Evolutionary conservation across 1,140 invertebrate species (phyloP).

Genomic region (Mactra quadrangularis): DNA sequence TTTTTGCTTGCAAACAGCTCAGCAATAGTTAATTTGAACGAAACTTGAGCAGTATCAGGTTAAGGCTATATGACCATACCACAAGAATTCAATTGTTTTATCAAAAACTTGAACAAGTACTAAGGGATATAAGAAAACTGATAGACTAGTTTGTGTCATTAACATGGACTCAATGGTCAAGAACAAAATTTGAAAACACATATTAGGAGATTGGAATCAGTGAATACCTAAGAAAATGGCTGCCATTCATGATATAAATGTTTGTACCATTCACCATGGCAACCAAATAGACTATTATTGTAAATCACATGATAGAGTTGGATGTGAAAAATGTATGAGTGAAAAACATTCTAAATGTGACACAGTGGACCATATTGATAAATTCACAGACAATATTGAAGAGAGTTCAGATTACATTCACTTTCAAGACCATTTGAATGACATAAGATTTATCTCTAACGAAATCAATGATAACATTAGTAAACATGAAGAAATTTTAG

Average conservation of each 20-base stretch:
- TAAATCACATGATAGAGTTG: not conserved
- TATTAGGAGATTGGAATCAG: too few species aligned
- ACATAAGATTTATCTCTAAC: not conserved
- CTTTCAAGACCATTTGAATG: constrained; percentile 12
- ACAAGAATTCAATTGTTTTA: too few species aligned
- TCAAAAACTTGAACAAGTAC: too few species aligned
- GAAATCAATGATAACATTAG: constrained; percentile 26
- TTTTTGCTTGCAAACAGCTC: too few species aligned
- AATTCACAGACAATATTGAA: not conserved
- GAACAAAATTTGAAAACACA: too few species aligned
- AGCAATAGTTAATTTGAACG: too few species aligned
- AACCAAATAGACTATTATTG: constrained; percentile 4
- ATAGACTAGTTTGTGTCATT: too few species aligned
- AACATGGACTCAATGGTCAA: too few species aligned
- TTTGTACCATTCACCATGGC: constrained; percentile 5
- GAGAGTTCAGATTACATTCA: not conserved
- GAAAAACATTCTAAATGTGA: not conserved
- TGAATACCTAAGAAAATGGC: too few species aligned
- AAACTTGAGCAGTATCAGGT: too few species aligned
- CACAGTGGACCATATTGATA: not conserved
- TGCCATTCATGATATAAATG: not conserved
- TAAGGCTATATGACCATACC: too few species aligned
- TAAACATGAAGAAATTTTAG: constrained; percentile 1
- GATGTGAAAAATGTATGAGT: not conserved
- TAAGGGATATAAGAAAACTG: too few species aligned